Evolutionary conservation across 2,888 invertebrate species (phyloP).

Genomic region (Julus scanicus): DNA sequence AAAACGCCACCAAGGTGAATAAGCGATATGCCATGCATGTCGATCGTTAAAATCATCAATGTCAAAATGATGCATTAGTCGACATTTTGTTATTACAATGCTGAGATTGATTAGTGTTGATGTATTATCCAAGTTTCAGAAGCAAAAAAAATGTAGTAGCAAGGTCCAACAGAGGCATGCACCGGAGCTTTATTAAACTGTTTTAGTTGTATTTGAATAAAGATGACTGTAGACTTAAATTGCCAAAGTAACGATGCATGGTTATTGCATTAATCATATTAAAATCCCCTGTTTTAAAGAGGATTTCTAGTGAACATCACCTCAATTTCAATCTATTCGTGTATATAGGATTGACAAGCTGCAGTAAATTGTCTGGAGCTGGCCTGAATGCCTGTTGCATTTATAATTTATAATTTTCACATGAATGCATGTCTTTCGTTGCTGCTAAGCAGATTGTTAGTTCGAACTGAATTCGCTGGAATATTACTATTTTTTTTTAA

Average conservation of each 20-base stretch:
- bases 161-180: neutral
- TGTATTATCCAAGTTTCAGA: neutral
- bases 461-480: neutral
- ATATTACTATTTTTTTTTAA: neutral
- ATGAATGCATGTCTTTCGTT: no score
- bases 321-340: no score
- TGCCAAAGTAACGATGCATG: no score
- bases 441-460: no score
- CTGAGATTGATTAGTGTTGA: neutral
- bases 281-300: no score
- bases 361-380: neutral
- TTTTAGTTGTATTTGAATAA: no score
- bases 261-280: no score
- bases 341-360: no score
- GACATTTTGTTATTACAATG: neutral
- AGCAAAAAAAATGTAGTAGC: neutral
- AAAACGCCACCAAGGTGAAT: conserved; percentile 29
- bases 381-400: neutral
- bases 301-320: no score
- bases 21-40: neutral
- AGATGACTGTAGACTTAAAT: no score
- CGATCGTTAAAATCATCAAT: neutral
- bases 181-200: no score
- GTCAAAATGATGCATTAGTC: neutral
- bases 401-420: no score